These are phyloP conservation scores for mouse (Mus musculus) DNA, from an alignment of 2,113 vertebrate species.

Conservation along the genomic window DNA sequence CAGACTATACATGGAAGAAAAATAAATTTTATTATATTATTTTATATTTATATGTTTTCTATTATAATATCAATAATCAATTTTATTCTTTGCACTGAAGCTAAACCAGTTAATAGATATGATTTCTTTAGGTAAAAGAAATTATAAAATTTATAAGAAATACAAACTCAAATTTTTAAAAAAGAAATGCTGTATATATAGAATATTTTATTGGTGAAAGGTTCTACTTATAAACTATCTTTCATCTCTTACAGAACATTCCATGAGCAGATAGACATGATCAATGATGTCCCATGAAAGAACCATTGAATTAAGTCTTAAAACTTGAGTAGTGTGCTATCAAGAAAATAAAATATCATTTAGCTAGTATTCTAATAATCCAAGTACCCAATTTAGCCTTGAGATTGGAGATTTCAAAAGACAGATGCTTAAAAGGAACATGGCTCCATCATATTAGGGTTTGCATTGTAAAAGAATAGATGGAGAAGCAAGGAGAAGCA, in stretches of 20 bases:
- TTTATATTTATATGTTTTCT: too few species aligned
- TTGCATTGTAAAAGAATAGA: not conserved
- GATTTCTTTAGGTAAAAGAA: constrained; percentile 39
- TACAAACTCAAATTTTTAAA: constrained; percentile 26
- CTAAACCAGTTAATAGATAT: constrained; percentile 39
- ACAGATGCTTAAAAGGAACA: not conserved
- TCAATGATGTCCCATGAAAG: not conserved
- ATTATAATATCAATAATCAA: constrained; percentile 44
- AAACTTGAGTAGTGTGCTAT: not conserved
- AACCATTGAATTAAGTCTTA: not conserved
- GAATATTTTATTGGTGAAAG: constrained; percentile 22
- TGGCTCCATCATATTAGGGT: not conserved
- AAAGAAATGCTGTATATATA: not conserved
- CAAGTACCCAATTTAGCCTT: not conserved
- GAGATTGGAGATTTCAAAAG: not conserved
- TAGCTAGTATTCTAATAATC: not conserved
- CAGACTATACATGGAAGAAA: not conserved
- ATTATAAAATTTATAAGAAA: constrained; percentile 50
- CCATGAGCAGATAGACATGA: not conserved
- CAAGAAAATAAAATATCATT: not conserved
- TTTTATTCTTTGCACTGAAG: constrained; percentile 53
- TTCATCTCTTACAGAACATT: not conserved
- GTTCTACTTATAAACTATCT: not conserved
- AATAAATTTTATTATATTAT: constrained; percentile 35
- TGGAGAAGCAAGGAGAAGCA: not conserved